Evolutionary conservation across 2,888 invertebrate genomes (phyloP), one percentile per base, ranked within the genome.

Genomic region (Microplitis deprimator): DNA sequence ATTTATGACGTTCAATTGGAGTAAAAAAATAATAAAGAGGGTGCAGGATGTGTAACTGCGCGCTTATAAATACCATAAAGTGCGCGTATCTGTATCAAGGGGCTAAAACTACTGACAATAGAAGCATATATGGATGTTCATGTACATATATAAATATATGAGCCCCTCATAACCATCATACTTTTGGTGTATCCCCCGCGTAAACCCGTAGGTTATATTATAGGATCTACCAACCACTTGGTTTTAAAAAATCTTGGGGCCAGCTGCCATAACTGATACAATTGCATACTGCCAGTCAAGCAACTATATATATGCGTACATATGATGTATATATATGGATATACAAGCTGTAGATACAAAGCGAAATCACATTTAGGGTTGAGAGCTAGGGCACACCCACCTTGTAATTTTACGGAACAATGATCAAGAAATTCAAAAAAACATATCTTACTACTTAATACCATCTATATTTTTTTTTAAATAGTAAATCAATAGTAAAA

Each of bases 201-300:
- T 78, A 78, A 78, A 80, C 78, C 81, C 76, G 81, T 76, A 81
- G 82, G 73, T 75, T 71, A 41, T 73, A 64, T 50, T 50, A 50
- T 50, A 50, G 50, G 50, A 50, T 50, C 61, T 60, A 50, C 65
- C 69, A 71, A 69, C 41, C 20, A 10, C 60, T 60, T 20, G 17
- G 7, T 17, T 69, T 64, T 75, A 68, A 75, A 79, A 76, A 85
- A 83, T 81, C 80, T 80, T 80, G 73, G 81, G 82, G 85, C 88
- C 50, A 87, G 87, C 87, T 86, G 88, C 86, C 83, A 83, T 82
- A 85, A 85, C 84, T 84, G 88, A 87, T 87, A 87, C 87, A 87
- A 88, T 87, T 87, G 85, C 83, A 82, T 39, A 69, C 69, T 79
- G 72, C 40, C 61, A 40, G 50, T 69, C 41, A 59, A n/a, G 38